Evolutionary conservation across 2,113 vertebrate genomes (phyloP), one percentile per base, ranked within the genome.

Genomic region (Odobenus rosmarus): DNA sequence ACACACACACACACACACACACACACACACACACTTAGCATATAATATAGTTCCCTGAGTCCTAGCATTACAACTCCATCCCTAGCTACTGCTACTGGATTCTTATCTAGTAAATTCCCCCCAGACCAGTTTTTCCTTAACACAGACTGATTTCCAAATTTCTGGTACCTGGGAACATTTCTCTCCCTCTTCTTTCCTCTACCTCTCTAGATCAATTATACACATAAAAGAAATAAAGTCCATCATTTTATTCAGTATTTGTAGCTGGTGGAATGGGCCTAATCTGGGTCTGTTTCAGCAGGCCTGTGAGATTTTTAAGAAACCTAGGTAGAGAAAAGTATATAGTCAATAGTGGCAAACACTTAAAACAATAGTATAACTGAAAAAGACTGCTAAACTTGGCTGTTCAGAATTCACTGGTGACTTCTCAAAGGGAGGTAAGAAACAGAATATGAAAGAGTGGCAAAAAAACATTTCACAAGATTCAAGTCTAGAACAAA

Each of bases 301-400:
- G 14, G 28, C 59, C 21, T 92, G 42, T 57, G 33, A 85, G 76
- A 84, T 57, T 67, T 67, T 96, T 81, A 82, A 88, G 76, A 97
- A 92, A 95, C 57, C 57, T 28, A 92, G 3, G 36, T 67, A 74
- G 14, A 93, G 33, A 67, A 76, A 51, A 90, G 7, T 8, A 39
- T 8, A 39, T 8, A 86, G 71, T 23, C 39, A 93, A 74, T 49
- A 93, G 59, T 26, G 8, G 15, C 53, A 80, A 94, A 87, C 33
- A 39, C 49, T 91, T n/a, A 67, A 51, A 1, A 93, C 85, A 74
- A 31, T 1, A 92, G 72, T 53, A 88, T 53, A 59, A 83, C 0
- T 55, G 49, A 83, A 59, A 42, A 93, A 97, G 21, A 69, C 39
- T n/a, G 36, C 31, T 74, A 55, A 95, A 53, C 53, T 49, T 72